A percentile compares a stretch with the other conserved stretches of the same genome.
Evolutionary conservation across 2,113 vertebrate species (phyloP).

Genomic region (Poecile atricapillus): DNA sequence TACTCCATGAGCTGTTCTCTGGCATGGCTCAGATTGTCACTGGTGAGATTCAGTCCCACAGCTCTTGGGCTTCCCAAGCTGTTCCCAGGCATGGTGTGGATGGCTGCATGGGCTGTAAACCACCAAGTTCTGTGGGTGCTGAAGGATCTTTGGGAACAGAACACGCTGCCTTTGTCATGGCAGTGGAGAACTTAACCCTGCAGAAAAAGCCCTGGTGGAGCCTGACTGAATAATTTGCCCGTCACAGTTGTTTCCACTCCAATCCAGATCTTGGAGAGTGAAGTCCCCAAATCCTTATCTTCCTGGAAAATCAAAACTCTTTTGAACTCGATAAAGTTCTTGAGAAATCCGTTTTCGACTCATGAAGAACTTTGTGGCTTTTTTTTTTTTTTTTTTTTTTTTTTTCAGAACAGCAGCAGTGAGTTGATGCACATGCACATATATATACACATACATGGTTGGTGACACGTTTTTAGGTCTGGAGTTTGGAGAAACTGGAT

Average conservation of each 20-base stretch:
- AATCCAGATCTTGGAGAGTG: background rate
- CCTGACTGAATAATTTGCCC: background rate
- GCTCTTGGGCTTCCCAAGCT: background rate
- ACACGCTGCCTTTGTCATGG: background rate
- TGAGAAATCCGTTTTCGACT: background rate
- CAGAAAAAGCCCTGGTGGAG: background rate
- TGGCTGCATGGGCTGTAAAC: rapidly evolving
- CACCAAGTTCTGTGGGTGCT: background rate
- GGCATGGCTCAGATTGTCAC: background rate
- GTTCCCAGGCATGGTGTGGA: background rate
- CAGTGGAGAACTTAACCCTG: background rate
- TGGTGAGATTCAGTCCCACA: rapidly evolving
- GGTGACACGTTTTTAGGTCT: background rate
- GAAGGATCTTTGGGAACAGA: background rate
- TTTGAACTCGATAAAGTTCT: background rate
- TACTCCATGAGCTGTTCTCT: background rate
- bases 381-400: too few species aligned
- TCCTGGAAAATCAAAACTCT: background rate
- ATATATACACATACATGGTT: background rate
- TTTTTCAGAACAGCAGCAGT: background rate
- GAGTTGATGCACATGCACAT: background rate
- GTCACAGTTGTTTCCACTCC: background rate
- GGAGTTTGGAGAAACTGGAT: slow-evolving; percentile 1
- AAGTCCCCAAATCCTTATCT: background rate
- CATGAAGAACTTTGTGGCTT: background rate